phyloP scores from a whole-genome alignment of 2,797 vertebrate genomes.

The Zonotrichia albicollis region DNA sequence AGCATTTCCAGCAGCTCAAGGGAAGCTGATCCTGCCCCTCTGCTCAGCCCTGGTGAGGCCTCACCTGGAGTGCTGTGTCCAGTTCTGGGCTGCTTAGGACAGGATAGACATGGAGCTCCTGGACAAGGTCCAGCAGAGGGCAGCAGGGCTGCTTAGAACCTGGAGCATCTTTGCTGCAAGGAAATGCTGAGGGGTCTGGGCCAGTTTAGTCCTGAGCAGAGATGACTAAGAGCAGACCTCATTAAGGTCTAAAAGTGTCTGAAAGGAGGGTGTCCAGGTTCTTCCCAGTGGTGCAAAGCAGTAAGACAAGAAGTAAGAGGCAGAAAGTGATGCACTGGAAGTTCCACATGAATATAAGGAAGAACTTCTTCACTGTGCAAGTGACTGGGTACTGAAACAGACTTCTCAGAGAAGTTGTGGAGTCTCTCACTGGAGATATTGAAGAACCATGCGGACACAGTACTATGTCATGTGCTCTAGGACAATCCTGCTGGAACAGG shows the following conservation, averaged over 20 bases:
- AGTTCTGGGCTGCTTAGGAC: background rate
- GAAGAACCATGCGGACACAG: background rate
- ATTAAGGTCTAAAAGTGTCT: background rate
- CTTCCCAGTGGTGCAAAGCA: background rate
- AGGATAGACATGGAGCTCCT: background rate
- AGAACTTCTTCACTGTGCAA: background rate
- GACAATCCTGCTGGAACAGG: background rate
- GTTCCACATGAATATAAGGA: background rate
- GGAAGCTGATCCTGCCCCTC: background rate
- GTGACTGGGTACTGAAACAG: background rate
- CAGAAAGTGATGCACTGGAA: background rate
- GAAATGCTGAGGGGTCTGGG: background rate
- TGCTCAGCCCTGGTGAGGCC: background rate
- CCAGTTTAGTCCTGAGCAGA: background rate
- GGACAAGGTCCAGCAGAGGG: background rate
- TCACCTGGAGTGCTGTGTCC: fast-evolving
- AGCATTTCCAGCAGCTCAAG: background rate
- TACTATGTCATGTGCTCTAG: background rate
- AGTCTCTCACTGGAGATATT: background rate
- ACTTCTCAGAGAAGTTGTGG: background rate
- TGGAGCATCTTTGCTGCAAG: background rate
- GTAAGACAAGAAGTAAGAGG: too few species aligned
- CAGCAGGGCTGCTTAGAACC: background rate
- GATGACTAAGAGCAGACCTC: background rate
- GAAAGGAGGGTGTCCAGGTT: background rate